Percentiles rank a stretch among this genome's conserved stretches.
Conservation (phyloP, 92 coral and sea anemone species). For the Epizoanthus ramosus region DNA sequence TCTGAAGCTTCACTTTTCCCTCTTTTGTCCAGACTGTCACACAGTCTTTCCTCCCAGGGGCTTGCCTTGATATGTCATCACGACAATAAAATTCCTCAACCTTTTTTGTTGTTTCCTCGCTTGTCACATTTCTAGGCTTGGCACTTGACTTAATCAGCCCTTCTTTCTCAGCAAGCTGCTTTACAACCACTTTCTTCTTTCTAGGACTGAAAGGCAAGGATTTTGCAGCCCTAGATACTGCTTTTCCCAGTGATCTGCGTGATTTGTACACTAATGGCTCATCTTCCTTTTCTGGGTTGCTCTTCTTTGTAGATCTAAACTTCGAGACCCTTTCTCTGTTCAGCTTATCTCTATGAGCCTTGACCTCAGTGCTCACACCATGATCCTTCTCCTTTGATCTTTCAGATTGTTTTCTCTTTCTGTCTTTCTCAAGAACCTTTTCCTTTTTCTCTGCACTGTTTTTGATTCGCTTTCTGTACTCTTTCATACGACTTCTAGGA, state of each 20-base stretch:
- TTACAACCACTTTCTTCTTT: conserved; percentile 56
- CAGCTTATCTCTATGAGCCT: conserved; percentile 52
- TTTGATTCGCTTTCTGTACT: conserved; percentile 51
- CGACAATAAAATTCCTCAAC: conserved; percentile 44
- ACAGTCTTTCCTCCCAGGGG: conserved; percentile 57
- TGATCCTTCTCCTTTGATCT: conserved; percentile 45
- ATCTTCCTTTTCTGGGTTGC: conserved; percentile 32
- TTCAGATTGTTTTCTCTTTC: conserved; percentile 51
- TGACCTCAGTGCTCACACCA: conserved; percentile 52
- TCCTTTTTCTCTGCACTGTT: conserved; percentile 33
- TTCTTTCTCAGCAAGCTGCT: conserved; percentile 50
- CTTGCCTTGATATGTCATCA: conserved; percentile 58
- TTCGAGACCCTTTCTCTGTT: conserved; percentile 58
- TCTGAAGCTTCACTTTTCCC: conserved; percentile 61
- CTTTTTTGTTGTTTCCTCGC: conserved; percentile 47
- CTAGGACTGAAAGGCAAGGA: conserved; percentile 50
- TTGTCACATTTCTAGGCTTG: conserved; percentile 53
- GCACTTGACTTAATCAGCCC: conserved; percentile 56
- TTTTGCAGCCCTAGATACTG: conserved; percentile 48
- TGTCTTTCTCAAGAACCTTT: conserved; percentile 43
- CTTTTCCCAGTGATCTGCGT: conserved; percentile 56
- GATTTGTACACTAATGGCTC: conserved; percentile 45
- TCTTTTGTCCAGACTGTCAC: conserved; percentile 49
- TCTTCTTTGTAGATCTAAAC: conserved; percentile 46
- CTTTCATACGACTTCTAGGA: conserved; percentile 47